These are phyloP conservation scores for Aplysina aerophoba DNA, from an alignment of 37 sponge, comb jelly and placozoan genomes.

Conservation along the genomic window DNA sequence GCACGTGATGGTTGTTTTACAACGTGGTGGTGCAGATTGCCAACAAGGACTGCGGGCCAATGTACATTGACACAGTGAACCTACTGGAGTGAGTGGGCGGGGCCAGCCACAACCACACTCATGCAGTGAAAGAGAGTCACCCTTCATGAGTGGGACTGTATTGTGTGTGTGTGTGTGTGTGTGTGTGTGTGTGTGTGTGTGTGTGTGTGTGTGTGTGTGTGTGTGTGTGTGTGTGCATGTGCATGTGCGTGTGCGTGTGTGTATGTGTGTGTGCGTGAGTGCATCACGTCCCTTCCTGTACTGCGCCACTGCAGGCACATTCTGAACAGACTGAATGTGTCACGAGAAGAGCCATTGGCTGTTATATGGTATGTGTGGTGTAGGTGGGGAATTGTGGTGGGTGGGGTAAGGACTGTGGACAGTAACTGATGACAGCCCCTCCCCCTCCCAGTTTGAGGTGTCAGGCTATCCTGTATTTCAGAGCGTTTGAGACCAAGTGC, in stretches of 20 bases:
- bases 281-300: neutral
- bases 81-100: too few species aligned
- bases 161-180: constrained; percentile 17
- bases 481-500: neutral
- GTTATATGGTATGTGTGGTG: neutral
- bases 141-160: neutral
- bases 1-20: too few species aligned
- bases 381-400: too few species aligned
- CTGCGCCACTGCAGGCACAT: neutral
- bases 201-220: constrained; percentile 11
- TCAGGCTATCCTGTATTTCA: neutral
- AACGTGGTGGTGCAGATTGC: too few species aligned
- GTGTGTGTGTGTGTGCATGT: neutral
- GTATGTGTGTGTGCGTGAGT: constrained; percentile 3
- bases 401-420: neutral
- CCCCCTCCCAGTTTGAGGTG: neutral
- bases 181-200: constrained; percentile 13
- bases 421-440: too few species aligned
- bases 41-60: too few species aligned
- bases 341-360: neutral
- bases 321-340: neutral
- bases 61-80: too few species aligned
- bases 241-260: neutral
- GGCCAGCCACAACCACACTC: too few species aligned
- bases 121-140: neutral